Evolutionary conservation across 2,888 invertebrate genomes (phyloP).

Genomic region (Oligia latruncula): DNA sequence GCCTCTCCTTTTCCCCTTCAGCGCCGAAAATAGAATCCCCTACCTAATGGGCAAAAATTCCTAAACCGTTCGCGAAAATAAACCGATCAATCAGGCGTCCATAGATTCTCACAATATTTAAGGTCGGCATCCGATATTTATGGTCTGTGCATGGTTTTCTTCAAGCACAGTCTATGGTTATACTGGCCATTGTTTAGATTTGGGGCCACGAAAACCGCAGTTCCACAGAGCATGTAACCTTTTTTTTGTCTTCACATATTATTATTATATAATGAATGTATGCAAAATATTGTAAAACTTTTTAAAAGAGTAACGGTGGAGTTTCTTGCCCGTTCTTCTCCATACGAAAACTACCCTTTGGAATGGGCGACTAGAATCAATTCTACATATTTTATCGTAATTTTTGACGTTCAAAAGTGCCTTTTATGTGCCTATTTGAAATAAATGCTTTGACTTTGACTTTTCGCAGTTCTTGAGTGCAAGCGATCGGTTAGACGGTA

Average conservation of each 20-base stretch:
- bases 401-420: too few species aligned
- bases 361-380: too few species aligned
- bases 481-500: background rate
- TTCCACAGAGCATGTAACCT: background rate
- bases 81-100: conserved; percentile 62
- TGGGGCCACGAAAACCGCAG: conserved; percentile 63
- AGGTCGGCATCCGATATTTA: conserved; percentile 75
- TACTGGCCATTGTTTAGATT: conserved; percentile 69
- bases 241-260: too few species aligned
- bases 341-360: too few species aligned
- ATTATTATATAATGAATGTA: too few species aligned
- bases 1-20: background rate
- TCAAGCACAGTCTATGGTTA: conserved; percentile 73
- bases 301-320: too few species aligned
- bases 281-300: too few species aligned
- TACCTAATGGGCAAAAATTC: background rate
- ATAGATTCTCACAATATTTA: conserved; percentile 57
- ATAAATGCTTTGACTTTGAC: too few species aligned
- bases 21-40: conserved; percentile 2
- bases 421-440: too few species aligned
- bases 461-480: background rate
- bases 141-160: conserved; percentile 75
- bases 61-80: conserved; percentile 41
- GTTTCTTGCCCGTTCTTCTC: too few species aligned
- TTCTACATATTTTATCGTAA: too few species aligned